Conservation (phyloP, 2,113 vertebrate species). For the Prunella himalayana region DNA sequence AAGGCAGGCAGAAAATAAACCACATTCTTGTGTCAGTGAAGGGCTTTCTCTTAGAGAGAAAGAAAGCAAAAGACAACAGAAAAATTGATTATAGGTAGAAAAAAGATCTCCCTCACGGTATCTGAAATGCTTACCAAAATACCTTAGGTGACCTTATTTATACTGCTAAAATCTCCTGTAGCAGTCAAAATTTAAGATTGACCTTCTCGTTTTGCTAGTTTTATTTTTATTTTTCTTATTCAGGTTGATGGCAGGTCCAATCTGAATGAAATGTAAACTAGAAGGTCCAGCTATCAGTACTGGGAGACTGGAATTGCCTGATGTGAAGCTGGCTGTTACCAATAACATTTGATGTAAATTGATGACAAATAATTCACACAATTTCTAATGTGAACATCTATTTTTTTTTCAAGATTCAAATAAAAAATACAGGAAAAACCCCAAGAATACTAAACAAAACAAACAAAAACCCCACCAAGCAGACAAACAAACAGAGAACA, state of each 20-base stretch:
- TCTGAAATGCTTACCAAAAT: background rate
- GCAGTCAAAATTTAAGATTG: background rate
- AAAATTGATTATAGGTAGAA: background rate
- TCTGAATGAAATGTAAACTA: background rate
- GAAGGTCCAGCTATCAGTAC: background rate
- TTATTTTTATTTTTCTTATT: background rate
- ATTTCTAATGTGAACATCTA: background rate
- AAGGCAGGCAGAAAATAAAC: background rate
- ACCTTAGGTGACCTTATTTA: background rate
- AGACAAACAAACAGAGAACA: background rate
- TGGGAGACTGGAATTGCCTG: background rate
- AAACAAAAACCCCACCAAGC: background rate
- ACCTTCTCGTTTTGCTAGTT: background rate
- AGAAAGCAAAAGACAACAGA: background rate
- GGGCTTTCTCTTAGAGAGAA: background rate
- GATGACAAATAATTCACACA: background rate
- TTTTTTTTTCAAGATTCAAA: background rate
- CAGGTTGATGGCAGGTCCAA: background rate
- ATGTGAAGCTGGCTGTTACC: background rate
- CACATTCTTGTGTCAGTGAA: fast-evolving
- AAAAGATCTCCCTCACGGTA: background rate
- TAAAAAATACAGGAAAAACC: background rate
- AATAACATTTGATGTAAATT: background rate
- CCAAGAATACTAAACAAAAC: background rate
- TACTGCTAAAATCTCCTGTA: background rate